Evolutionary conservation across 2,888 invertebrate genomes (phyloP), one percentile per base, ranked within the genome.

Genomic region (Mythimna pallens): DNA sequence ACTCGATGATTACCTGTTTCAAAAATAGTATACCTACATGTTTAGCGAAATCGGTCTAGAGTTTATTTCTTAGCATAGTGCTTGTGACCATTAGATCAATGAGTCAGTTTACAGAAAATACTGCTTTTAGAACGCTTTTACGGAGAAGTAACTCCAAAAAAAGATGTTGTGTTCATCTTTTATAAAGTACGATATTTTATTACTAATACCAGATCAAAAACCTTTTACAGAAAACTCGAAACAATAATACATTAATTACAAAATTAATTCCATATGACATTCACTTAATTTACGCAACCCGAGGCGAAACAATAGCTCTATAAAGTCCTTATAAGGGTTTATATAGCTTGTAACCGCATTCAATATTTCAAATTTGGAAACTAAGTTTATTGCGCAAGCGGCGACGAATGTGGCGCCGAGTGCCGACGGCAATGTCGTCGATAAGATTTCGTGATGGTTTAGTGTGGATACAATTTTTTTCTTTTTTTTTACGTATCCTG

Each of bases 351-450:
- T 86, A 91, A 91, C 90, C 89, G 70, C 87, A 92, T 93, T 92
- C 90, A 91, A 93, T 94, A 91, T 90, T 92, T 93, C 93, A 92
- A 92, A 94, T 94, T 94, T 93, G 93, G 94, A 90, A 94, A 93
- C 89, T 84, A 67, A 80, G 73, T 65, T 69, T 64, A 81, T 94
- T 94, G 93, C 93, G 94, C 91, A 94, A 94, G 91, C 83, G 81
- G 91, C 83, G 81, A 76, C 79, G 77, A 74, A 69, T 81, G 83
- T 91, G 94, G 94, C 95, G 94, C 93, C 93, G 85, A 79, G 71
- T 85, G 89, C 89, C 87, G 86, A 58, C 84, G 86, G 87, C 88
- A 88, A 89, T 89, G 88, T 86, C 89, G 86, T 87, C 86, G 87
- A 83, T 86, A 86, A 89, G 86, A 86, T 78, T 73, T 59, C 22